Evolutionary conservation across 2,113 vertebrate genomes (phyloP).

Genomic region (Cinclus cinclus): DNA sequence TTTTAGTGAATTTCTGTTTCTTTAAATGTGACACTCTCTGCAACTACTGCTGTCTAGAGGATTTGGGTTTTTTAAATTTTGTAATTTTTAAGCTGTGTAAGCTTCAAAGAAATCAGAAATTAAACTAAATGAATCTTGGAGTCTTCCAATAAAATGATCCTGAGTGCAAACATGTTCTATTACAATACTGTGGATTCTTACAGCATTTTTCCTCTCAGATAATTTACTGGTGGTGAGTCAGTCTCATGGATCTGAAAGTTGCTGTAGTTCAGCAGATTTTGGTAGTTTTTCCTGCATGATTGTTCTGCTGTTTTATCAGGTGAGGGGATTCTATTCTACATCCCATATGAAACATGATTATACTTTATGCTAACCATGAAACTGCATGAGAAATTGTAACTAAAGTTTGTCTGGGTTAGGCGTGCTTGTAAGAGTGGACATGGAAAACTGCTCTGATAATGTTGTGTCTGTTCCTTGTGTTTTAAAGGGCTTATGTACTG

Average conservation of each 20-base stretch:
- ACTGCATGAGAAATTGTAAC: not conserved
- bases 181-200: not conserved
- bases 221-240: not conserved
- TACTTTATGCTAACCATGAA: not conserved
- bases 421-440: not conserved
- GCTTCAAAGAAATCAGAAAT: not conserved
- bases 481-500: not conserved
- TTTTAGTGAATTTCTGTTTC: not conserved
- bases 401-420: not conserved
- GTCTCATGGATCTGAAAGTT: not conserved
- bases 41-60: not conserved
- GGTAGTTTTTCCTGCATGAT: not conserved
- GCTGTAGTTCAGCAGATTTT: not conserved
- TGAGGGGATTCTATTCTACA: not conserved
- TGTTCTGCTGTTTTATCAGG: not conserved
- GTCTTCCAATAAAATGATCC: not conserved
- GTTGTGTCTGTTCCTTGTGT: not conserved
- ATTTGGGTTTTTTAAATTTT: accelerated
- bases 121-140: not conserved
- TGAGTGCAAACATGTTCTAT: not conserved
- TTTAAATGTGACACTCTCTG: not conserved
- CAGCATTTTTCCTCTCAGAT: not conserved
- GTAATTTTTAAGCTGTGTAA: not conserved
- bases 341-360: accelerated
- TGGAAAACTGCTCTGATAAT: not conserved